Evolutionary conservation across 2,797 vertebrate species (phyloP), one percentile per base, ranked within the genome.

Genomic region (Morus bassanus): DNA sequence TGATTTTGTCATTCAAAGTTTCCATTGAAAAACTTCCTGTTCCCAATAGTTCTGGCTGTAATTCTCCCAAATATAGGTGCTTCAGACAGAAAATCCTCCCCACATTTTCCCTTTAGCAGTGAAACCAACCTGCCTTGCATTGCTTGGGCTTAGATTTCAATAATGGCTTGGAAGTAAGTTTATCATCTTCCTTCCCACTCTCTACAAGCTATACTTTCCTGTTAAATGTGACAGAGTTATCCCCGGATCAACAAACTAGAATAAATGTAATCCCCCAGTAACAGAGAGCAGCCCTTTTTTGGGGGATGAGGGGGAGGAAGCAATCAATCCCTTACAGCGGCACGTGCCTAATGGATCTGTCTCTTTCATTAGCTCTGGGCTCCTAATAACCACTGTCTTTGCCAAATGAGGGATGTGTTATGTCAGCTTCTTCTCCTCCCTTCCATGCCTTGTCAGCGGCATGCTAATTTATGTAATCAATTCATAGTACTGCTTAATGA

Each of bases 391-490:
- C 53, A n/a, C 88, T 60, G 86, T 77, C 88, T 95, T 92, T 68
- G 23, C 95, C 91, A 96, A 92, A 77, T 89, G 94, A 95, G 57
- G 78, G 72, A 95, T 91, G 88, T 48, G 72, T 72, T 91, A 50
- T 37, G 81, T 83, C 9, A 2, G 60, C 85, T 2, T 90, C 90
- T 88, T 94, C 88, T 95, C 89, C 84, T 95, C 89, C 91, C 78
- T 93, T 80, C 87, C 76, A 75, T 93, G 95, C 91, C 92, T 93
- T 96, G 93, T 95, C 95, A 96, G 94, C n/a, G 2, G 82, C 96
- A 93, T 96, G 92, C 87, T 97, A 97, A 97, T 96, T 94, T 96
- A 92, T 89, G 86, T 95, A 95, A 96, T 96, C 95, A 94, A 92
- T 96, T 95, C 93, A 93, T 95, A 95, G 94, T 72, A 19, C 72